Evolutionary conservation across 2,797 vertebrate genomes (phyloP), one percentile per base, ranked within the genome.

Genomic region (Anas bernieri): DNA sequence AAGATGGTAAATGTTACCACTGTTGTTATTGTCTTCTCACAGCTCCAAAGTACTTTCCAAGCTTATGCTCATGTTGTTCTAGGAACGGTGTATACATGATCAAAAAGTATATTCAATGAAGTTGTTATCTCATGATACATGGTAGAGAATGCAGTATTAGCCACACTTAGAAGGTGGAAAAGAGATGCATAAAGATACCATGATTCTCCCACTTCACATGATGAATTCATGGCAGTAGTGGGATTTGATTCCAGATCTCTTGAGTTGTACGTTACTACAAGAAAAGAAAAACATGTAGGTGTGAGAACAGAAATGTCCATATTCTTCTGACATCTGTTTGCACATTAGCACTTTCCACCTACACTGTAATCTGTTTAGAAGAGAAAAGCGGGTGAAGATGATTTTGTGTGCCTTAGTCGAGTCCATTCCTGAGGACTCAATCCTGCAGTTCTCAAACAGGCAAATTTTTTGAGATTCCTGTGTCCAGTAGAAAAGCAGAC

Each of bases 241-340:
- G 90, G 88, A 85, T 94, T 94, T 83, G 80, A 85, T 86, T 92
- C 91, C 90, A 88, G 74, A 88, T 89, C 68, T 89, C 58, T 90
- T 54, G 15, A 88, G 78, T 89, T 67, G 25, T 77, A 41, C 0
- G 1, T 89, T 95, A 87, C 68, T 81, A 63, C 83, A 70, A 90
- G 94, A 96, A 96, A 96, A 95, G 91, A 92, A 95, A 95, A 96
- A 33, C 33, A 58, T 0, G 83, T 93, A 92, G 94, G 96, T 77
- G 90, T 92, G 77, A 94, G 85, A 79, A 83, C 33, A 93, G 89
- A 96, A 90, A 82, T 56, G 90, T 82, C 93, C 85, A 6, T 80
- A 62, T 94, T 96, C 45, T 90, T 92, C 84, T 96, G 91, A 94
- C 93, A 45, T 93, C 84, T 92, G 61, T 92, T 94, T 75, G 80